Percentiles rank a stretch among this genome's conserved stretches.
Evolutionary conservation across 1,140 invertebrate species (phyloP).

Genomic region (Heliconius hermathena): DNA sequence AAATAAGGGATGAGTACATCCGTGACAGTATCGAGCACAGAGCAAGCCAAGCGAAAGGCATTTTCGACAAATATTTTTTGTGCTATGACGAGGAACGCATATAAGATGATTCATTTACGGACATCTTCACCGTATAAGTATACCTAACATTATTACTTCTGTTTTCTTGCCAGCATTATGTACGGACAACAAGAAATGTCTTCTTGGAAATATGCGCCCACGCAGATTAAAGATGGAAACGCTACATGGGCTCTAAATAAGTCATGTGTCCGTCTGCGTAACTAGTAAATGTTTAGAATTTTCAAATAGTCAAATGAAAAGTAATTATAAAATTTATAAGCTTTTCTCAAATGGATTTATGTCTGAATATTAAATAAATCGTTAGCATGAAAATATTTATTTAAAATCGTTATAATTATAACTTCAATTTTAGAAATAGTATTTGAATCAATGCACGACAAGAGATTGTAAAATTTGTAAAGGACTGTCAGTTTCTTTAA

Average conservation of each 20-base stretch:
- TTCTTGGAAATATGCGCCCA: constrained; percentile 79
- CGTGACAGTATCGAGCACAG: constrained; percentile 51
- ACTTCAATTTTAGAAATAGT: too few species aligned
- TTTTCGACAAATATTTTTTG: constrained; percentile 82
- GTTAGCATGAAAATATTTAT: too few species aligned
- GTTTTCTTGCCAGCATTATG: constrained; percentile 76
- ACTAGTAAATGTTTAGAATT: constrained; percentile 42
- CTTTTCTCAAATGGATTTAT: too few species aligned
- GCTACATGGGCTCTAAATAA: constrained; percentile 75
- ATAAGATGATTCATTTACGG: constrained; percentile 80
- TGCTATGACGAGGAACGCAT: constrained; percentile 72
- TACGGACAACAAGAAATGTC: constrained; percentile 74
- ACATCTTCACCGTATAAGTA: constrained; percentile 76
- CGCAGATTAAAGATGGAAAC: constrained; percentile 79
- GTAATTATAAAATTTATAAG: not conserved
- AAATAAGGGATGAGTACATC: constrained; percentile 78
- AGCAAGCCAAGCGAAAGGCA: constrained; percentile 66
- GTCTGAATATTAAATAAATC: too few species aligned
- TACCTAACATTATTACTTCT: constrained; percentile 79
- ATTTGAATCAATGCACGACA: too few species aligned
- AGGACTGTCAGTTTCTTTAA: not conserved
- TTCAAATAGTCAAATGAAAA: not conserved
- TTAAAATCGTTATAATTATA: too few species aligned
- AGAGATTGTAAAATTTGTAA: not conserved
- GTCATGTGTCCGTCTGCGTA: constrained; percentile 68